Percentiles rank a stretch among this genome's conserved stretches.
Evolutionary conservation across 1,140 invertebrate species (phyloP).

Genomic region (Oncopodura yosiiana): DNA sequence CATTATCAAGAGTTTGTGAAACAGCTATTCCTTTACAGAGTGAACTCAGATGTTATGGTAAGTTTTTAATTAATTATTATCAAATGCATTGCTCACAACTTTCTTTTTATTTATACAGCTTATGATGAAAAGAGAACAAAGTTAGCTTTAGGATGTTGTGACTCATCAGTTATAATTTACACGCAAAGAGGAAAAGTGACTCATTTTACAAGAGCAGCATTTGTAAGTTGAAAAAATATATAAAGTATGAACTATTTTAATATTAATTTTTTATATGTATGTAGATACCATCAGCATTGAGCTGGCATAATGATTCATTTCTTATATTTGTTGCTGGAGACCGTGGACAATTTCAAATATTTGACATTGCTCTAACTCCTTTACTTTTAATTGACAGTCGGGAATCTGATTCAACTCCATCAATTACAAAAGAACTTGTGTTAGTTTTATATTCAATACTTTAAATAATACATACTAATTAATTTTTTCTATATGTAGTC

Average conservation of each 20-base stretch:
- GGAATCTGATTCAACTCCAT: conserved; percentile 6
- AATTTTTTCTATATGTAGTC: conserved; percentile 3
- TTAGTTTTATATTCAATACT: not conserved
- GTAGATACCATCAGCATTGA: conserved; percentile 25
- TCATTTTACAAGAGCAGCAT: conserved; percentile 27
- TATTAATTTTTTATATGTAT: conserved; percentile 5
- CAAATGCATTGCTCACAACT: too few relatives aligned
- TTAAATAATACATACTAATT: not conserved
- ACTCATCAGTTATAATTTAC: conserved; percentile 25
- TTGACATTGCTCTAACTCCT: conserved; percentile 30
- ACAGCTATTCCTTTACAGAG: conserved; percentile 23
- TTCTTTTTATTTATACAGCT: too few relatives aligned
- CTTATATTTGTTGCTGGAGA: conserved; percentile 24
- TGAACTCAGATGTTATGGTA: conserved; percentile 22
- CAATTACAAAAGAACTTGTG: conserved; percentile 23
- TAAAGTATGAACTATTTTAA: not conserved
- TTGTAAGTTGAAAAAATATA: conserved; percentile 19
- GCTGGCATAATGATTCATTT: conserved; percentile 27
- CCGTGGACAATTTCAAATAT: conserved; percentile 28
- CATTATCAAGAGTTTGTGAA: conserved; percentile 8
- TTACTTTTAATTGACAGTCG: conserved; percentile 15
- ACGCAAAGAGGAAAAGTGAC: conserved; percentile 29
- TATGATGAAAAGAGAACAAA: conserved; percentile 17
- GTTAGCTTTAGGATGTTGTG: conserved; percentile 28
- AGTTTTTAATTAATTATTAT: too few relatives aligned